Evolutionary conservation across 2,888 invertebrate species (phyloP).

Genomic region (Capitulum mitella): DNA sequence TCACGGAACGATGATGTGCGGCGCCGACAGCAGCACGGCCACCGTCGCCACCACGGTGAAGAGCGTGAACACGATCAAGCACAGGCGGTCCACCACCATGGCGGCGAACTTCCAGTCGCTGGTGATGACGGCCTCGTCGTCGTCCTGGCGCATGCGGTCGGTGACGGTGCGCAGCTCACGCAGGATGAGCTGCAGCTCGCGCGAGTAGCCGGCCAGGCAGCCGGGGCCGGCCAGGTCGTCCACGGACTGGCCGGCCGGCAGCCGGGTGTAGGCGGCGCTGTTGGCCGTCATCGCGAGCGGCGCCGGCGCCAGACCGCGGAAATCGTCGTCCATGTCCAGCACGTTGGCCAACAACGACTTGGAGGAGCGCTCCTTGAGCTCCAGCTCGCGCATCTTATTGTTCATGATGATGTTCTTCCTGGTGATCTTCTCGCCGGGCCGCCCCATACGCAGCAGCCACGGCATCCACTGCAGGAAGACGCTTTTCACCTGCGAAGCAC

Average conservation of each 20-base stretch:
- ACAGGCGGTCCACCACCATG: conserved; percentile 99
- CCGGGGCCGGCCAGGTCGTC: conserved; percentile 59
- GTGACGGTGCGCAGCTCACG: conserved; percentile 87
- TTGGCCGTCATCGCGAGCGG: conserved; percentile 40
- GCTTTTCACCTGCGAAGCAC: conserved; percentile 82
- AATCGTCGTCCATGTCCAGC: conserved; percentile 94
- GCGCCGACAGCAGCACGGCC: conserved; percentile 93
- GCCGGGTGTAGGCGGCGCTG: conserved; percentile 54
- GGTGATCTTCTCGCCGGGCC: conserved; percentile 53
- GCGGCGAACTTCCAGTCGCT: conserved; percentile 99
- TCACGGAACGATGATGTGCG: conserved; percentile 52
- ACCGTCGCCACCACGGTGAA: conserved; percentile 96
- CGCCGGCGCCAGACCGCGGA: conserved; percentile 44
- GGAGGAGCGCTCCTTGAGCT: conserved; percentile 83
- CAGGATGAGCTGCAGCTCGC: conserved; percentile 88
- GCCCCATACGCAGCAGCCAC: conserved; percentile 88
- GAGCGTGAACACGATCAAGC: conserved; percentile 98
- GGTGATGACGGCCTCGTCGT: conserved; percentile 86
- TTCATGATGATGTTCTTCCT: conserved; percentile 56
- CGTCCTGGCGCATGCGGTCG: conserved; percentile 87
- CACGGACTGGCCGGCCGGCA: conserved; percentile 40
- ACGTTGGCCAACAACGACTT: conserved; percentile 94
- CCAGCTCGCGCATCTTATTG: conserved; percentile 72
- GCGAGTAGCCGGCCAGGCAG: conserved; percentile 45
- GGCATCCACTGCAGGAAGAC: conserved; percentile 97